phyloP scores from a whole-genome alignment of 1,140 invertebrate species.

The Adelges cooleyi region DNA sequence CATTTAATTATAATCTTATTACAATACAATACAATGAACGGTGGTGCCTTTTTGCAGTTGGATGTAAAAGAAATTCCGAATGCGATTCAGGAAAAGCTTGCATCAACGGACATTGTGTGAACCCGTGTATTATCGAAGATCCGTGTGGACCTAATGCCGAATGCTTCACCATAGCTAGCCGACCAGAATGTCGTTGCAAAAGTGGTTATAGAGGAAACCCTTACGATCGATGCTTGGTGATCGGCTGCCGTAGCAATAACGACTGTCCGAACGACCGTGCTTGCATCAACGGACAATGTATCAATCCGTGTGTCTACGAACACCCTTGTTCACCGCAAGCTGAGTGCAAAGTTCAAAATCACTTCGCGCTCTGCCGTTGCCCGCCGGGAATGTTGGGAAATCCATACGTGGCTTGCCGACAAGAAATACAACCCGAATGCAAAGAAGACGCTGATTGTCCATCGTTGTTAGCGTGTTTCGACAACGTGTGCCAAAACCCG shows the following conservation, averaged over 20 bases:
- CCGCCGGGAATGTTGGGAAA: constrained; percentile 56
- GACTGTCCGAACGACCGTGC: constrained; percentile 75
- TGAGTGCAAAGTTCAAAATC: constrained; percentile 67
- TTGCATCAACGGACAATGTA: constrained; percentile 74
- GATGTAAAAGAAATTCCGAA: constrained; percentile 65
- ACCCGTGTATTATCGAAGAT: constrained; percentile 64
- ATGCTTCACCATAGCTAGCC: constrained; percentile 62
- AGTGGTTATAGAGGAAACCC: constrained; percentile 72
- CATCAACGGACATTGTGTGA: constrained; percentile 70
- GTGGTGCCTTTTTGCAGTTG: constrained; percentile 40
- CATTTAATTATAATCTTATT: background rate
- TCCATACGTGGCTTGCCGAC: constrained; percentile 64
- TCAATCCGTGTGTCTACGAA: constrained; percentile 67
- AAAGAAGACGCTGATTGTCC: constrained; percentile 70
- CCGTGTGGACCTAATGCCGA: constrained; percentile 74
- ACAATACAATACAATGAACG: background rate
- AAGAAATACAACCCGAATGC: constrained; percentile 62
- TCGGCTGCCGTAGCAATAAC: constrained; percentile 77
- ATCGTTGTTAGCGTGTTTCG: constrained; percentile 62
- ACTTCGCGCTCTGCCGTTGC: constrained; percentile 72
- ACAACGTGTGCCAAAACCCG: constrained; percentile 69
- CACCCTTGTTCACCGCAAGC: constrained; percentile 65
- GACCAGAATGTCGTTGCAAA: constrained; percentile 64
- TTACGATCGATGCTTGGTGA: constrained; percentile 56
- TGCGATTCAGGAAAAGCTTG: constrained; percentile 69